A percentile compares a stretch with the other conserved stretches of the same genome.
Conservation (phyloP, 30 jellyfish, hydroid and myxozoan genomes). For the Aurelia sp. region DNA sequence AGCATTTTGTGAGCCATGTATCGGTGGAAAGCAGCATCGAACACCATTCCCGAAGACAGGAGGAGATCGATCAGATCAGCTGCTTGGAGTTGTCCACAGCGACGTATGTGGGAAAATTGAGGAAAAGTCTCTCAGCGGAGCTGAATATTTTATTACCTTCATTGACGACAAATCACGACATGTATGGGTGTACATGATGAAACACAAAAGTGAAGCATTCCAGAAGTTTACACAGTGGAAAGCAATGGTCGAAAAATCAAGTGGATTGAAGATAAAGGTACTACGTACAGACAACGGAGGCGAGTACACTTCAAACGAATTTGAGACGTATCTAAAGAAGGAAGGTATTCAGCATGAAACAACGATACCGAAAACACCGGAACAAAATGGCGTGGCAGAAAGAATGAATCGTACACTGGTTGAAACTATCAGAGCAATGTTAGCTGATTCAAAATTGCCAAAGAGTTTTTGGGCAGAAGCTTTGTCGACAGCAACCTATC, state of each 20-base stretch:
- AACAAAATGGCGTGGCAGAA: constrained; percentile 81
- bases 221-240: too few relatives aligned
- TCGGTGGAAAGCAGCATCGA: too few relatives aligned
- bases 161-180: constrained; percentile 9
- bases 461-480: constrained; percentile 73
- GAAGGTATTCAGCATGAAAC: constrained; percentile 65
- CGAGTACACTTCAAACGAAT: constrained; percentile 65
- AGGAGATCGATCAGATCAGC: too few relatives aligned
- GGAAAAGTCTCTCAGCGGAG: constrained; percentile 61
- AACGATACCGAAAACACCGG: constrained; percentile 64
- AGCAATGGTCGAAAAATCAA: too few relatives aligned
- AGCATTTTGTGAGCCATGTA: too few relatives aligned
- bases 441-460: constrained; percentile 49
- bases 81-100: too few relatives aligned
- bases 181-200: neutral
- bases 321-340: constrained; percentile 39
- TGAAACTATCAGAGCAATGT: constrained; percentile 82
- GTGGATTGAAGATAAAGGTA: too few relatives aligned
- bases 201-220: too few relatives aligned
- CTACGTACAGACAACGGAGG: constrained; percentile 84
- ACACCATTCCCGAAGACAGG: too few relatives aligned
- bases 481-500: constrained; percentile 53
- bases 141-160: too few relatives aligned
- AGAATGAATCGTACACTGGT: too few relatives aligned
- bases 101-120: constrained; percentile 69